Conservation (phyloP, 1,140 invertebrate genomes). For the Plectrocnemia conspersa region DNA sequence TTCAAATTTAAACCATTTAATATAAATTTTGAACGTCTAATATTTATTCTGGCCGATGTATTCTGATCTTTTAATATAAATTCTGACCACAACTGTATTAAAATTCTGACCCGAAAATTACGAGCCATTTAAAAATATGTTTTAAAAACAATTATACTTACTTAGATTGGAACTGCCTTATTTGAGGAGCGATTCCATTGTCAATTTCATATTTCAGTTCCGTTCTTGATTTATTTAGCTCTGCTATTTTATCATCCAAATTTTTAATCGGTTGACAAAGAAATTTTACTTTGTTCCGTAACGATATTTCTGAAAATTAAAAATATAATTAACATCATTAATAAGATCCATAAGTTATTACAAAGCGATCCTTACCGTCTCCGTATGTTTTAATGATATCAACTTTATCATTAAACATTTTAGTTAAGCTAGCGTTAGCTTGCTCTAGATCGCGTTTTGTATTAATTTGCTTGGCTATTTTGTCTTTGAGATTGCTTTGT, state of each 20-base stretch:
- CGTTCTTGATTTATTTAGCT: slow-evolving; percentile 39
- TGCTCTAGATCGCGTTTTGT: slow-evolving; percentile 46
- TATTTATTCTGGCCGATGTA: no score
- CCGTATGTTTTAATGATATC: slow-evolving; percentile 46
- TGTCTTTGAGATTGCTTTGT: slow-evolving; percentile 46
- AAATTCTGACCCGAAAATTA: no score
- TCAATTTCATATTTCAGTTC: slow-evolving; percentile 42
- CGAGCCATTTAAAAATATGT: no score
- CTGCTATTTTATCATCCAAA: slow-evolving; percentile 37
- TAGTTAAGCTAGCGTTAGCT: slow-evolving; percentile 49
- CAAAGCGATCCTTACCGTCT: slow-evolving; percentile 42
- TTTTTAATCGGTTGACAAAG: slow-evolving; percentile 38
- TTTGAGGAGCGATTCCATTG: slow-evolving; percentile 40
- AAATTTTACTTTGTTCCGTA: slow-evolving; percentile 40
- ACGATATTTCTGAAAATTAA: slow-evolving; percentile 34
- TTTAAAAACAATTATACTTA: slow-evolving; percentile 26
- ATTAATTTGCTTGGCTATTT: slow-evolving; percentile 43
- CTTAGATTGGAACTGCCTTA: slow-evolving; percentile 40
- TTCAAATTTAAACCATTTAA: no score
- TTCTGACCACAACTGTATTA: no score
- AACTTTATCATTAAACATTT: slow-evolving; percentile 49
- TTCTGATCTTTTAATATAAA: no score
- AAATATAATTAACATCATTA: slow-evolving; percentile 7
- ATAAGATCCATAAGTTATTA: neutral
- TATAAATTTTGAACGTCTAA: no score